Conservation (phyloP, 2,797 vertebrate genomes). For the Schizopygopsis malacanthus region DNA sequence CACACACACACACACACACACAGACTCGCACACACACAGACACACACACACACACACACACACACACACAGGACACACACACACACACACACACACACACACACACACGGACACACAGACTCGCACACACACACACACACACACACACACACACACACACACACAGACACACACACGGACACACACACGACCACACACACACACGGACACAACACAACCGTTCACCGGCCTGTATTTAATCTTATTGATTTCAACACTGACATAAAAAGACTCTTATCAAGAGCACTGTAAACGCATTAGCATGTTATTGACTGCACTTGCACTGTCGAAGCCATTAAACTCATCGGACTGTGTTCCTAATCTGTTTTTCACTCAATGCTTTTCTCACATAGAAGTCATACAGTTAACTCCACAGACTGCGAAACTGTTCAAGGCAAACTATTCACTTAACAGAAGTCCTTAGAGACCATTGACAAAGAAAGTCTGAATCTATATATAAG, state of each 20-base stretch:
- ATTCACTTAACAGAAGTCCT: constrained; percentile 55
- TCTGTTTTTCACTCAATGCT: constrained; percentile 61
- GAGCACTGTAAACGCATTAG: constrained; percentile 59
- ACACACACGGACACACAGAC: no score
- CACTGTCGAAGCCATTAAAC: constrained; percentile 53
- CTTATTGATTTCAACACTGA: constrained; percentile 61
- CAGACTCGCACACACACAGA: no score
- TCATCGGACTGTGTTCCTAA: constrained; percentile 57
- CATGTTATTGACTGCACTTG: constrained; percentile 63
- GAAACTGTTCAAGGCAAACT: constrained; percentile 53
- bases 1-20: no score
- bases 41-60: no score
- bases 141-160: no score
- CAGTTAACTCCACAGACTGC: constrained; percentile 25
- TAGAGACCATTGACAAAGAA: constrained; percentile 48
- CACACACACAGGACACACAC: no score
- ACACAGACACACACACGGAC: no score
- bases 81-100: no score
- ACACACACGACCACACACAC: no score
- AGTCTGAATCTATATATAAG: constrained; percentile 50
- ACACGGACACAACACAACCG: not conserved
- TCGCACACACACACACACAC: no score
- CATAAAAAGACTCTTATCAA: constrained; percentile 61
- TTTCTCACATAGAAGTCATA: constrained; percentile 57
- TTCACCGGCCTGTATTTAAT: constrained; percentile 49